These are phyloP conservation scores for Typhlichthys eigenmanni DNA, from an alignment of 2,797 vertebrate species.

Conservation along the genomic window DNA sequence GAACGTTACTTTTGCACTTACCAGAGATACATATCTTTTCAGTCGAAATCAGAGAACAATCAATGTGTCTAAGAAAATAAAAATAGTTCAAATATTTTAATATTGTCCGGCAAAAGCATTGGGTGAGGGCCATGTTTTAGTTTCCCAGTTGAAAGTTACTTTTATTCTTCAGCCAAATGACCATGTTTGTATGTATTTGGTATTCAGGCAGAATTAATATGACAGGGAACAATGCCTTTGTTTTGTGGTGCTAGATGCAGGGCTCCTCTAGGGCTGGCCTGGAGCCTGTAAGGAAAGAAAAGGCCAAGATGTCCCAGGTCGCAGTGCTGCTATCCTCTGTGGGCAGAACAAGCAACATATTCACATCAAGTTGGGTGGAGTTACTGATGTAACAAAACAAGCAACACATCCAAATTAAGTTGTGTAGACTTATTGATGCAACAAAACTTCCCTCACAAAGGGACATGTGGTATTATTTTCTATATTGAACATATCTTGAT, in stretches of 20 bases:
- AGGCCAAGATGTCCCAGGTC: slow-evolving; percentile 47
- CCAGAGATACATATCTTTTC: not conserved
- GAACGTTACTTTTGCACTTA: not conserved
- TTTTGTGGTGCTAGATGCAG: slow-evolving; percentile 63
- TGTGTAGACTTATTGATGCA: slow-evolving; percentile 12
- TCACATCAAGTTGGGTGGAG: not conserved
- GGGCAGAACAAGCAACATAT: slow-evolving; percentile 39
- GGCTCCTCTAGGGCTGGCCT: slow-evolving; percentile 74
- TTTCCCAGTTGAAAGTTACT: slow-evolving; percentile 28
- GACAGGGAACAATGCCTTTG: slow-evolving; percentile 62
- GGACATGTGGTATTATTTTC: not conserved
- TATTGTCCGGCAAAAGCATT: no score
- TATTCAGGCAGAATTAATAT: slow-evolving; percentile 68
- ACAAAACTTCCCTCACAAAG: slow-evolving; percentile 17
- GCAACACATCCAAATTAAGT: slow-evolving; percentile 18
- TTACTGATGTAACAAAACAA: slow-evolving; percentile 21
- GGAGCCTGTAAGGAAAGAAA: slow-evolving; percentile 58
- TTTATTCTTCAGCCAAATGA: slow-evolving; percentile 28
- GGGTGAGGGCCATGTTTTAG: no score
- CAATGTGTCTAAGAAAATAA: no score
- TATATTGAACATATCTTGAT: not conserved
- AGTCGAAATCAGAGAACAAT: no score
- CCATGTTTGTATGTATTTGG: slow-evolving; percentile 48
- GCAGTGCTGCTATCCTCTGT: slow-evolving; percentile 42
- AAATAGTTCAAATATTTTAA: no score